These are phyloP conservation scores for Leucoraja erinaceus DNA, from an alignment of 2,113 vertebrate species.

Conservation along the genomic window DNA sequence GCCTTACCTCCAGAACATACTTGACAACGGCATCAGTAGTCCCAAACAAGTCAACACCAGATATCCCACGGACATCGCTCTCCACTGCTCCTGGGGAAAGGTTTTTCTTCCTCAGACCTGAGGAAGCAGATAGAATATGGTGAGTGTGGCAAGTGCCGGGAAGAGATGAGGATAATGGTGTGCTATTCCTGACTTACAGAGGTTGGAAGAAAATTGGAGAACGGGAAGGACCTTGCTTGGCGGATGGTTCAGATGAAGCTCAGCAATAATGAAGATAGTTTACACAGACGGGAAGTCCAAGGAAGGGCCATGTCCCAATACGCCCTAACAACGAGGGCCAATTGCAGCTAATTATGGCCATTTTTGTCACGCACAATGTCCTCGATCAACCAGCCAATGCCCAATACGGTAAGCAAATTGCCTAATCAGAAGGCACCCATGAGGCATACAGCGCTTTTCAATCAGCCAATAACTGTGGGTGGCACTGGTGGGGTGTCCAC, in stretches of 20 bases:
- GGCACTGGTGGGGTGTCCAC: no score
- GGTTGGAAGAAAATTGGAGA: constrained; percentile 45
- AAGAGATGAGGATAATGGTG: constrained; percentile 49
- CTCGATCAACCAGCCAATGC: no score
- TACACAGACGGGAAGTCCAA: no score
- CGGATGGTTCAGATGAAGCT: no score
- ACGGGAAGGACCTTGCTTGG: constrained; percentile 33
- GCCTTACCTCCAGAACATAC: constrained; percentile 84
- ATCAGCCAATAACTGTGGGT: no score
- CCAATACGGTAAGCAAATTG: neutral
- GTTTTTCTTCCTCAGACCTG: constrained; percentile 94
- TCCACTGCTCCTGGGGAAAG: constrained; percentile 87
- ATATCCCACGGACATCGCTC: constrained; percentile 81
- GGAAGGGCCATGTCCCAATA: no score
- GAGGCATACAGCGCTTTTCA: no score
- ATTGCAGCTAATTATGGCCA: constrained; percentile 34
- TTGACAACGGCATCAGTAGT: constrained; percentile 90
- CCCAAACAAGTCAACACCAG: constrained; percentile 87
- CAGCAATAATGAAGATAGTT: no score
- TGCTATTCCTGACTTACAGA: constrained; percentile 19
- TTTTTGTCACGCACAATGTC: constrained; percentile 17
- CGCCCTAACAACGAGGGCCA: constrained; percentile 40
- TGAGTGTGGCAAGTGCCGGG: constrained; percentile 30
- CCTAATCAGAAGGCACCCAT: neutral
- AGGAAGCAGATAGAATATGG: neutral